Percentiles rank a stretch among this genome's conserved stretches.
Conservation (phyloP, 2,113 vertebrate genomes). For the Pygoscelis adeliae region DNA sequence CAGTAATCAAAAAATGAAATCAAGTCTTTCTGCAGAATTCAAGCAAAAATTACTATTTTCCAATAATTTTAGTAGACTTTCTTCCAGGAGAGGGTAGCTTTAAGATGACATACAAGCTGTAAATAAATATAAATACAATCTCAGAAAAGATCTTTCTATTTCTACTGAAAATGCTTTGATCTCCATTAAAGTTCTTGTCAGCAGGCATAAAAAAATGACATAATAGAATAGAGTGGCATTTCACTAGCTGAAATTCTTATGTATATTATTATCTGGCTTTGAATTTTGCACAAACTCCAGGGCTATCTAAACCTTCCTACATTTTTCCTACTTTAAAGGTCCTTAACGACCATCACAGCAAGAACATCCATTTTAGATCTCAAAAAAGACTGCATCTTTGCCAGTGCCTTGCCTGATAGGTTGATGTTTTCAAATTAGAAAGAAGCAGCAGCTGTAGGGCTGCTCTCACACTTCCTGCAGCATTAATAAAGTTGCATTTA, state of each 20-base stretch:
- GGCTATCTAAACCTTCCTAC: background rate
- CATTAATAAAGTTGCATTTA: background rate
- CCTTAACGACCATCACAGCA: constrained; percentile 14
- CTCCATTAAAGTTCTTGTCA: constrained; percentile 21
- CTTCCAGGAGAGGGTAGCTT: background rate
- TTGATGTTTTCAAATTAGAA: constrained; percentile 4
- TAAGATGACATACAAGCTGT: background rate
- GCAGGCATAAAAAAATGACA: background rate
- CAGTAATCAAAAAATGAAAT: background rate
- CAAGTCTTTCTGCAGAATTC: background rate
- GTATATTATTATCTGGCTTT: background rate
- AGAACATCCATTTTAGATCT: constrained; percentile 31
- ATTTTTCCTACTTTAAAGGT: constrained; percentile 9
- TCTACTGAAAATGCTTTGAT: constrained; percentile 4
- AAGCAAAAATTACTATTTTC: background rate
- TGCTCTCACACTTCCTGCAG: background rate
- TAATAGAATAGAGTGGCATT: background rate
- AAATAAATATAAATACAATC: constrained; percentile 16
- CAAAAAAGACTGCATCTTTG: background rate
- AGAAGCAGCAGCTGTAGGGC: background rate
- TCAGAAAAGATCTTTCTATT: background rate
- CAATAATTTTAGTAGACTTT: background rate
- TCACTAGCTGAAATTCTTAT: background rate
- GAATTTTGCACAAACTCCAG: background rate
- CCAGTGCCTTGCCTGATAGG: background rate